Conservation (phyloP, 2,797 vertebrate genomes). For the Mycteria americana region DNA sequence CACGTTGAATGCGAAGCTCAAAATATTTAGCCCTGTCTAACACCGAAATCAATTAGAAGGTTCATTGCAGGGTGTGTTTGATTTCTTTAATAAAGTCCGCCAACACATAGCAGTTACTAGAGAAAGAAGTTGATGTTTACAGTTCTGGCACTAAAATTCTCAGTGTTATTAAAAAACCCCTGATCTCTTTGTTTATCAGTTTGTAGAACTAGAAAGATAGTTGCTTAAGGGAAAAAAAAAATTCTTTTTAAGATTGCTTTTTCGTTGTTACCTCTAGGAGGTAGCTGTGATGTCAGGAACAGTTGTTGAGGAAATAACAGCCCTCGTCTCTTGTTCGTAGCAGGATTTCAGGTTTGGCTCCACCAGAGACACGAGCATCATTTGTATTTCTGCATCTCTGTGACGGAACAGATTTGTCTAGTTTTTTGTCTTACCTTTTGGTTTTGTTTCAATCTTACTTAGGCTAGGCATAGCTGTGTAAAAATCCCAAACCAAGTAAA, state of each 20-base stretch:
- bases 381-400: background rate
- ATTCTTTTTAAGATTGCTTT: background rate
- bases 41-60: background rate
- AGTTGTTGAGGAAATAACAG: background rate
- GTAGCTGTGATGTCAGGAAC: background rate
- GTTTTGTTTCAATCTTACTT: background rate
- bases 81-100: background rate
- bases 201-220: background rate
- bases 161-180: background rate
- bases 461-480: background rate
- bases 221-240: background rate
- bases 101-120: background rate
- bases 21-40: background rate
- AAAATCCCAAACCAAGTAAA: constrained; percentile 33
- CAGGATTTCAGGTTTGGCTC: background rate
- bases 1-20: background rate
- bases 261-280: background rate
- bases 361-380: background rate
- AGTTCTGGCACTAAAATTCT: background rate
- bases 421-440: background rate
- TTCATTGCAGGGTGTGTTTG: background rate
- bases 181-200: background rate
- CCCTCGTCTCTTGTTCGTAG: background rate
- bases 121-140: background rate
- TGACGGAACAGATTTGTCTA: background rate